Percentiles rank a stretch among this genome's conserved stretches.
Evolutionary conservation across 2,113 vertebrate species (phyloP).

Genomic region (Pandion haliaetus): DNA sequence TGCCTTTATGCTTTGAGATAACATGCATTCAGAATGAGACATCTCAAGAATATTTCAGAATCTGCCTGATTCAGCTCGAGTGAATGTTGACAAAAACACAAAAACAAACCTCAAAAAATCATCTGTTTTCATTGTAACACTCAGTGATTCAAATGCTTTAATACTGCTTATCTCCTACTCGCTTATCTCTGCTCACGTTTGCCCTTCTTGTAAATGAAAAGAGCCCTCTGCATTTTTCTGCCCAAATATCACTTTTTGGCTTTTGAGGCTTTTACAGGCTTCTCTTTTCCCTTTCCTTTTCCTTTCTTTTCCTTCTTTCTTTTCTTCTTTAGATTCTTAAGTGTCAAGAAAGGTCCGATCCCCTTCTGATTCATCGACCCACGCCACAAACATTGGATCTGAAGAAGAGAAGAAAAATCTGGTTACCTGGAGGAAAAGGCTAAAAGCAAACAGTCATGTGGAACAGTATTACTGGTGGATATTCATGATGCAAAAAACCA

Average conservation of each 20-base stretch:
- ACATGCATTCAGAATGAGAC: background rate
- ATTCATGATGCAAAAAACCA: background rate
- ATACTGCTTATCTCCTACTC: background rate
- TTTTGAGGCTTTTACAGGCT: conserved; percentile 33
- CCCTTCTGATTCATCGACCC: conserved; percentile 53
- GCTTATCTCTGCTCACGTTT: background rate
- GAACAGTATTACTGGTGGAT: background rate
- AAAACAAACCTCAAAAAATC: background rate
- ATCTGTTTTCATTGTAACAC: background rate
- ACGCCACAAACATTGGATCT: conserved; percentile 66
- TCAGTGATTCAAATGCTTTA: background rate
- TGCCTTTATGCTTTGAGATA: background rate
- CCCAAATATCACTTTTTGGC: conserved; percentile 40
- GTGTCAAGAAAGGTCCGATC: background rate
- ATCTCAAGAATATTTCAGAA: background rate
- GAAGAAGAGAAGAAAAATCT: background rate
- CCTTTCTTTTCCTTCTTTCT: conserved; percentile 55
- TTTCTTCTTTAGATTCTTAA: background rate
- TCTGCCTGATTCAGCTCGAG: background rate
- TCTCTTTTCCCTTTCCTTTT: conserved; percentile 14
- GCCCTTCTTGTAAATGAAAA: background rate
- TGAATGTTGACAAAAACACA: background rate
- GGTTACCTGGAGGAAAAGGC: background rate
- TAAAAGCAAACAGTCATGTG: background rate
- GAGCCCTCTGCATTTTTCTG: background rate